Evolutionary conservation across 1,140 invertebrate species (phyloP).

Genomic region (Wasmannia auropunctata): DNA sequence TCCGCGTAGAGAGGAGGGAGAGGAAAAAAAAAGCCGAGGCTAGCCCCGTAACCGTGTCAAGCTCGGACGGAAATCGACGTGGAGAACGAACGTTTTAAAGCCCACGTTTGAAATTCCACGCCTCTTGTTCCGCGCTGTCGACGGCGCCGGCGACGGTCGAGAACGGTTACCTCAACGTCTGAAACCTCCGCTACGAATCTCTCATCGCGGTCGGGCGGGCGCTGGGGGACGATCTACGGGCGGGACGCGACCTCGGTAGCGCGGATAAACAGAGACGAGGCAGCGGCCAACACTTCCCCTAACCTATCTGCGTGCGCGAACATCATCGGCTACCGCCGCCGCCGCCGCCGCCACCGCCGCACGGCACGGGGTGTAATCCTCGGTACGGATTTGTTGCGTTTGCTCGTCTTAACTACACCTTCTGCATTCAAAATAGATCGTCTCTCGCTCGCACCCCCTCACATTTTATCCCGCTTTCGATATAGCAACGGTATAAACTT

Average conservation of each 20-base stretch:
- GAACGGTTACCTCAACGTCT: slow-evolving; percentile 29
- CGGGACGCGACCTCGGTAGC: slow-evolving; percentile 17
- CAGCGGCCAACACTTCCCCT: slow-evolving; percentile 35
- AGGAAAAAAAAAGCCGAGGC: not conserved
- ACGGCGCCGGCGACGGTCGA: slow-evolving; percentile 7
- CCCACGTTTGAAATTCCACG: slow-evolving; percentile 35
- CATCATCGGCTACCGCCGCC: slow-evolving; percentile 34
- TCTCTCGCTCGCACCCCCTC: not conserved
- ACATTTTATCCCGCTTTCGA: not conserved
- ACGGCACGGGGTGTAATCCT: slow-evolving; percentile 13
- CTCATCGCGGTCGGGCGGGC: slow-evolving; percentile 19
- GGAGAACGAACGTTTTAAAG: not conserved
- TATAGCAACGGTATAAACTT: not conserved
- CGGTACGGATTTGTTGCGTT: not conserved
- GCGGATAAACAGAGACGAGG: slow-evolving; percentile 38
- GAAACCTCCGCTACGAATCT: slow-evolving; percentile 49
- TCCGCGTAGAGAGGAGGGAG: not conserved
- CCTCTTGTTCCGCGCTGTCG: not conserved
- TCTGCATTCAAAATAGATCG: not conserved
- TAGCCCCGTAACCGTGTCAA: not conserved
- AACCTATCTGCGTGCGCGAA: slow-evolving; percentile 40
- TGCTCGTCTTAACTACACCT: not conserved
- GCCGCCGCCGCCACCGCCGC: not conserved
- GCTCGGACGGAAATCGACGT: slow-evolving; percentile 16
- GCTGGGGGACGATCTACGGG: not conserved